Base-by-base conservation (phyloP, 2,113 vertebrate genomes). In the Steatornis caripensis region DNA sequence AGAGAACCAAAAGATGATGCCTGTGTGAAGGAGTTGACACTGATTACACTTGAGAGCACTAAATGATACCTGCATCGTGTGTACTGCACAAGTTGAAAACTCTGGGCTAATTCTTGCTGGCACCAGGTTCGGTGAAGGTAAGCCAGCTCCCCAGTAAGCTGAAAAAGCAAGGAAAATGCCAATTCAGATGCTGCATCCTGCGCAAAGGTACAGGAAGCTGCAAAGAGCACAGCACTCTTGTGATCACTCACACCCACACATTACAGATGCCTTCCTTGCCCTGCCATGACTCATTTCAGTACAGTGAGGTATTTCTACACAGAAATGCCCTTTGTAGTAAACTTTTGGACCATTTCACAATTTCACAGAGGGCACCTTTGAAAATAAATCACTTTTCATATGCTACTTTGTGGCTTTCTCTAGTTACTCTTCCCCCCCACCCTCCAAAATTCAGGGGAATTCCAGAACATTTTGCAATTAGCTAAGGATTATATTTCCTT, bases 401-500 rank as follows among this genome's bases (percentile, higher is more conserved):
- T 4, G 45, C 11, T 89, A 58, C 13, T 57, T 93, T 68, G 64
- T 84, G 86, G 66, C 71, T 97, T 97, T 94, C 92, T 96, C 66
- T 68, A 64, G 90, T 95, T 95, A 96, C 74, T 54, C 27, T 46
- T 14, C 60, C n/a, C 41, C 30, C 46, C 53, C 46, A 27, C 57
- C 39, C n/a, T 54, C 60, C 43, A 77, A 96, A 98, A 98, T 98
- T 98, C 97, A 98, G 98, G 93, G 97, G 97, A 98, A 98, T 98
- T 99, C 98, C 97, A 97, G 97, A 97, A 97, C 98, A 98, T 98
- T 99, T 98, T 98, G 97, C 97, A 98, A 98, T 98, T 97, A 98
- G 97, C 87, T 97, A 98, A 98, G 98, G 98, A 98, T 98, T 98
- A 98, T 98, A 98, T 98, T 98, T 98, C 98, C 97, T 98, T 98